phyloP scores from a whole-genome alignment of 1,140 invertebrate species.

The Homarus americanus region DNA sequence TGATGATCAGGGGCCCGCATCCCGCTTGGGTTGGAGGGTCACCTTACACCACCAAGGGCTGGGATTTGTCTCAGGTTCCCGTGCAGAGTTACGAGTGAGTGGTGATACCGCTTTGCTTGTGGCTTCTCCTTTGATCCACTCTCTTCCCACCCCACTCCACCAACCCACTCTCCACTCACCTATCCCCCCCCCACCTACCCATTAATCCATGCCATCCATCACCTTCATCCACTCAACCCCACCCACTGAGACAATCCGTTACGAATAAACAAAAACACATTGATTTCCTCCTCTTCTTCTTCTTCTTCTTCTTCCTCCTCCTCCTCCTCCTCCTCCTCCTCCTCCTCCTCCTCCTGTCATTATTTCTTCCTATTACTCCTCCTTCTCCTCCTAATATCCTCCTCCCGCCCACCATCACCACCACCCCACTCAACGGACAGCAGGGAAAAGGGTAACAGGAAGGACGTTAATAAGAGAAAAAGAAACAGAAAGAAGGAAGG shows the following conservation, averaged over 20 bases:
- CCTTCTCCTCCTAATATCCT: too few relatives aligned
- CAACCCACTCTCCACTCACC: neutral
- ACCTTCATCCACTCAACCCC: too few relatives aligned
- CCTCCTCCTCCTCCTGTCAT: neutral
- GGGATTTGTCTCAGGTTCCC: conserved; percentile 51
- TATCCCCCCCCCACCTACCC: neutral
- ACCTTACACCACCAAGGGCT: conserved; percentile 17
- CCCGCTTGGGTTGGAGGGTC: neutral
- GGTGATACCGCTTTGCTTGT: conserved; percentile 59
- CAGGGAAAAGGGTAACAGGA: too few relatives aligned
- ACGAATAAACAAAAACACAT: neutral
- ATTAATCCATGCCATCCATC: neutral
- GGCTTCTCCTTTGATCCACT: conserved; percentile 36
- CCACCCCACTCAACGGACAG: too few relatives aligned
- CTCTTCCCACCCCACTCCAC: neutral
- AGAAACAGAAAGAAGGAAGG: conserved; percentile 20
- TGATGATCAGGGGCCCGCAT: conserved; percentile 34
- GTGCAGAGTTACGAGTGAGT: conserved; percentile 32
- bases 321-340: neutral
- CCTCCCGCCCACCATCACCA: neutral
- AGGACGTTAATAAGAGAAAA: conserved; percentile 16
- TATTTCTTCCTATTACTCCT: too few relatives aligned
- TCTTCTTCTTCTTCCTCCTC: neutral
- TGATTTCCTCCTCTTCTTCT: neutral
- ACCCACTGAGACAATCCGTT: too few relatives aligned